phyloP scores from a whole-genome alignment of 2,113 vertebrate species.

The Pipra filicauda region DNA sequence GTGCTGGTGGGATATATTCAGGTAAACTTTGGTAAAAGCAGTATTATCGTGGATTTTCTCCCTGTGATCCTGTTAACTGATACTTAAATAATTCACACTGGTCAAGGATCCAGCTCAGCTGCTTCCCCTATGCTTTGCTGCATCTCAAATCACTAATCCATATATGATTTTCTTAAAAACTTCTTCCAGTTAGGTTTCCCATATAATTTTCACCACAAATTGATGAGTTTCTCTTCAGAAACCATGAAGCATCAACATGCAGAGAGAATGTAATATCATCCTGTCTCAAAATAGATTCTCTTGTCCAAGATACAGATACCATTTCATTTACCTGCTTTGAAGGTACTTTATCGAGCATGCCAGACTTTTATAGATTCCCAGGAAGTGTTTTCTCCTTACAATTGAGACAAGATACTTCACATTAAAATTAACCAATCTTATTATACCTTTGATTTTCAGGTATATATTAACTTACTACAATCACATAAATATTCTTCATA shows the following conservation, averaged over 20 bases:
- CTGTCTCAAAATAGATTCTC: neutral
- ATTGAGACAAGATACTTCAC: neutral
- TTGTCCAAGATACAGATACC: neutral
- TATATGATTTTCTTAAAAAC: neutral
- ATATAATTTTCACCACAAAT: constrained; percentile 47
- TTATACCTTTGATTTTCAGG: neutral
- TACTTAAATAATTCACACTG: constrained; percentile 32
- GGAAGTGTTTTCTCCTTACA: neutral
- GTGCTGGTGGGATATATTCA: neutral
- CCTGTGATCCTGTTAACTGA: constrained; percentile 21
- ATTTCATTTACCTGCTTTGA: neutral
- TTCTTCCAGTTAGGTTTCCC: constrained; percentile 33
- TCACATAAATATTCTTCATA: neutral
- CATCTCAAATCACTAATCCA: constrained; percentile 44
- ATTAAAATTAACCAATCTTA: neutral
- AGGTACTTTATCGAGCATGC: neutral
- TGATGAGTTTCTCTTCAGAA: constrained; percentile 48
- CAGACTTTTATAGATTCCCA: neutral
- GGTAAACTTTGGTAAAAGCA: neutral
- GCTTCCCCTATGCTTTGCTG: constrained; percentile 16
- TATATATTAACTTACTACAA: neutral
- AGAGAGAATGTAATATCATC: neutral
- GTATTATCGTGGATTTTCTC: neutral
- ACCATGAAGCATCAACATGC: neutral
- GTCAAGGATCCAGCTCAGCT: neutral